Percentiles rank a stretch among this genome's conserved stretches.
Evolutionary conservation across 1,140 invertebrate genomes (phyloP).

Genomic region (Tetragnatha versicolor): DNA sequence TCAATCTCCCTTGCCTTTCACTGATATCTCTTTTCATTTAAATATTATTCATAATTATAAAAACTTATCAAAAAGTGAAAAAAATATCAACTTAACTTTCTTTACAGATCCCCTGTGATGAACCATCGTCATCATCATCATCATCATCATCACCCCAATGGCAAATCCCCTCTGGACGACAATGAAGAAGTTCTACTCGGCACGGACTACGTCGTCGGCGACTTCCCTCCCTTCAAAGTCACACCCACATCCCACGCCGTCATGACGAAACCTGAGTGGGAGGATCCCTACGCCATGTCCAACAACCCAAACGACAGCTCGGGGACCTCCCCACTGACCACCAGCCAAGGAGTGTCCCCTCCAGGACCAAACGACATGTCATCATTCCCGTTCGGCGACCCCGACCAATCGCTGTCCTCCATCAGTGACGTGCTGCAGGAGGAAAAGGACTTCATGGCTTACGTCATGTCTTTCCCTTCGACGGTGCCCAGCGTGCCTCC

Average conservation of each 20-base stretch:
- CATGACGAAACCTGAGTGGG: constrained; percentile 36
- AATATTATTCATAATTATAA: background rate
- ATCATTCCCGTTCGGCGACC: constrained; percentile 46
- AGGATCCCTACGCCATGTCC: constrained; percentile 30
- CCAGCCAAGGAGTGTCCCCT: constrained; percentile 40
- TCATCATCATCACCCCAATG: background rate
- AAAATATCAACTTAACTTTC: background rate
- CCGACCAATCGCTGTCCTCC: constrained; percentile 27
- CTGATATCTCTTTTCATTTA: too few species aligned
- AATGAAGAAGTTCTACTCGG: constrained; percentile 27
- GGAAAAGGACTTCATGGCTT: constrained; percentile 54
- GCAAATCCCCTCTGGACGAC: constrained; percentile 41
- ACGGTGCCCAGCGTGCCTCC: background rate
- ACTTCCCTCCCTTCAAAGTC: background rate
- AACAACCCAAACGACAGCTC: constrained; percentile 27
- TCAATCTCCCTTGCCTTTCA: too few species aligned
- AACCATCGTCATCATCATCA: constrained; percentile 1
- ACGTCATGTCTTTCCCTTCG: constrained; percentile 40
- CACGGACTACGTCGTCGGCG: constrained; percentile 1
- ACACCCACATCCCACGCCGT: constrained; percentile 10
- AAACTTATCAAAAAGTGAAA: background rate
- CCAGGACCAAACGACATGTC: background rate
- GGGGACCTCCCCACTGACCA: constrained; percentile 23
- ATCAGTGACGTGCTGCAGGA: constrained; percentile 42
- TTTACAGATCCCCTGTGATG: constrained; percentile 27